Conservation (phyloP, 1,140 invertebrate species). For the Trichomalopsis sarcophagae region DNA sequence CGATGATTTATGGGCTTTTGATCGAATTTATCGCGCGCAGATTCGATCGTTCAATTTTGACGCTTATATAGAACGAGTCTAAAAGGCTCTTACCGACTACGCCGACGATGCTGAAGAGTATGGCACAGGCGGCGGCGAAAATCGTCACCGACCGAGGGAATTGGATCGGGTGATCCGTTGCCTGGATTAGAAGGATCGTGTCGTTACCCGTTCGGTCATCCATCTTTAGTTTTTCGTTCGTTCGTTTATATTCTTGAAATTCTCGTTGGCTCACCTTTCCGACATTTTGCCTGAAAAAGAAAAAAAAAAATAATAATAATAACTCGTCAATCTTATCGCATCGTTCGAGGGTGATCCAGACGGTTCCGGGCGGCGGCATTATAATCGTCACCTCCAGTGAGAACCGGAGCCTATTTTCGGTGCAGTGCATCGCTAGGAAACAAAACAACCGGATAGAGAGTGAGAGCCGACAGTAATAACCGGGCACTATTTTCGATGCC, state of each 20-base stretch:
- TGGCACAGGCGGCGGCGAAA: slow-evolving; percentile 84
- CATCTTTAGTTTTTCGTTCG: background rate
- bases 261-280: background rate
- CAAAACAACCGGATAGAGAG: too few relatives aligned
- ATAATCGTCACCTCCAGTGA: too few relatives aligned
- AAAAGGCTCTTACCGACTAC: slow-evolving; percentile 79
- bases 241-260: background rate
- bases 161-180: slow-evolving; percentile 56
- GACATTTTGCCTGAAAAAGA: background rate
- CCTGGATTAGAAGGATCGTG: slow-evolving; percentile 39
- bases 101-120: slow-evolving; percentile 86
- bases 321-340: too few relatives aligned
- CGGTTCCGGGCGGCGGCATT: too few relatives aligned
- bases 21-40: background rate
- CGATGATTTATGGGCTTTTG: slow-evolving; percentile 3
- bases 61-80: background rate
- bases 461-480: background rate
- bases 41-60: slow-evolving; percentile 25
- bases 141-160: slow-evolving; percentile 83
- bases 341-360: too few relatives aligned
- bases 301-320: too few relatives aligned
- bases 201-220: slow-evolving; percentile 42
- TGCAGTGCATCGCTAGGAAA: background rate
- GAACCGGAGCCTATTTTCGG: too few relatives aligned
- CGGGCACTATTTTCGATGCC: background rate